Evolutionary conservation across 2,113 vertebrate species (phyloP).

Genomic region (Elgaria multicarinata): DNA sequence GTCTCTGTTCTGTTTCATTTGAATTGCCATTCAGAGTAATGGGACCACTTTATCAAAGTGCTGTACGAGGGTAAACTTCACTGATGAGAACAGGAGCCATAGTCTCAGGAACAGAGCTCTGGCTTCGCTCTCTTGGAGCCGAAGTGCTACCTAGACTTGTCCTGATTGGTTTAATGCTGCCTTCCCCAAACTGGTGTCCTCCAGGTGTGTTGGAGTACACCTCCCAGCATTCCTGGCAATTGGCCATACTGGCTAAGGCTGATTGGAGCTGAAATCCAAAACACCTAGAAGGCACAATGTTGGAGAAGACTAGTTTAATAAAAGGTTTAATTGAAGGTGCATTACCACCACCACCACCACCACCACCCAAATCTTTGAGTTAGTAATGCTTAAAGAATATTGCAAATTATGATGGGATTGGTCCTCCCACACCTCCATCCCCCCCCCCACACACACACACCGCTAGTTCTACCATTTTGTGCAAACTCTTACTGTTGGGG

Average conservation of each 20-base stretch:
- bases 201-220: too few species aligned
- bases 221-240: too few species aligned
- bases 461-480: background rate
- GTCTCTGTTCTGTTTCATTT: background rate
- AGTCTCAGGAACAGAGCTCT: background rate
- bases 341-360: too few species aligned
- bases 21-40: background rate
- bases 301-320: background rate
- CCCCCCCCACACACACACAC: too few species aligned
- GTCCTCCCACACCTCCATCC: fast-evolving
- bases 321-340: background rate
- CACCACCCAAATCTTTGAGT: too few species aligned
- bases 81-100: background rate
- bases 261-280: too few species aligned
- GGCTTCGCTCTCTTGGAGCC: background rate
- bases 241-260: too few species aligned
- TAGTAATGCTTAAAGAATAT: background rate
- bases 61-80: background rate
- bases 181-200: too few species aligned
- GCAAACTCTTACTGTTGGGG: background rate
- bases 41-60: background rate
- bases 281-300: too few species aligned
- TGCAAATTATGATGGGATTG: background rate
- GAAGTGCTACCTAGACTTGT: background rate
- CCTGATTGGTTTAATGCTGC: background rate